These are phyloP conservation scores for Mythimna albipuncta DNA, from an alignment of 2,888 invertebrate genomes.

Conservation along the genomic window DNA sequence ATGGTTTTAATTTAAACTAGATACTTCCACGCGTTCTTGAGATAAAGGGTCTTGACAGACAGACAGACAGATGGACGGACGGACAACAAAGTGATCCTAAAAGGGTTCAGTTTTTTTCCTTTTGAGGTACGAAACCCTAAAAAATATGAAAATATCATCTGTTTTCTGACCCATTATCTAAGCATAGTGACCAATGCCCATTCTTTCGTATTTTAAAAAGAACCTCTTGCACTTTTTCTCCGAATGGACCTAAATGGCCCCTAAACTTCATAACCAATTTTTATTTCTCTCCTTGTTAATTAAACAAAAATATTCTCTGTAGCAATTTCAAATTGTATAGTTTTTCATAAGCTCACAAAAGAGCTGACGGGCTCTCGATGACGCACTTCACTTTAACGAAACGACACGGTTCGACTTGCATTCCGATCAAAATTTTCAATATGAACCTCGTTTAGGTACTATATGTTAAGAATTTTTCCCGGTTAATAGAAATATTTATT, in stretches of 20 bases:
- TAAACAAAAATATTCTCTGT: background rate
- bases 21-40: no score
- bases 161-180: no score
- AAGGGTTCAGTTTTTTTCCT: no score
- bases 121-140: no score
- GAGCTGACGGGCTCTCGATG: constrained; percentile 43
- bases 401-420: constrained; percentile 21
- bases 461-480: background rate
- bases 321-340: constrained; percentile 10
- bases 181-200: no score
- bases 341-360: constrained; percentile 36
- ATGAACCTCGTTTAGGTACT: background rate
- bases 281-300: background rate
- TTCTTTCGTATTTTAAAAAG: no score
- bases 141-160: background rate
- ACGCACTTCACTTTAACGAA: constrained; percentile 21
- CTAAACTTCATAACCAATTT: background rate
- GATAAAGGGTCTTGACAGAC: no score
- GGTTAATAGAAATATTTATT: background rate
- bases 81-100: no score
- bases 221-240: no score
- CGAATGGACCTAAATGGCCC: no score
- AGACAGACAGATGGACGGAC: no score
- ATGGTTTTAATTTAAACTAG: no score
- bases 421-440: background rate